Percentiles rank a stretch among this genome's conserved stretches.
phyloP scores from a whole-genome alignment of 1,140 invertebrate genomes.

The Eurosta solidaginis region DNA sequence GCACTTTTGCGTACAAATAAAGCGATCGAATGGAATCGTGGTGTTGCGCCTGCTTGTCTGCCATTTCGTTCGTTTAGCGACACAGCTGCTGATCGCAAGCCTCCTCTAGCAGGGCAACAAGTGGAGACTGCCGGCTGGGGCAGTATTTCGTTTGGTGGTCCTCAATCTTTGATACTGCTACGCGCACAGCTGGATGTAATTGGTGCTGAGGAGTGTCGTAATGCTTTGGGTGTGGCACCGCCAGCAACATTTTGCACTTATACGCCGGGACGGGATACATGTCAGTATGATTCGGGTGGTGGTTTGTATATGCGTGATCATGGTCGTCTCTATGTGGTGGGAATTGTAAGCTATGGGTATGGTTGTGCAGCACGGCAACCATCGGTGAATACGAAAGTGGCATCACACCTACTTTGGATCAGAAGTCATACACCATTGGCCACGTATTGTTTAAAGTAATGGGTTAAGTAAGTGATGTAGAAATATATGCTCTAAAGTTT shows the following conservation, averaged over 20 bases:
- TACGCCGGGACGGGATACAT: slow-evolving; percentile 51
- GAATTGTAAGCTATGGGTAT: slow-evolving; percentile 70
- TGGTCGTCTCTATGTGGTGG: slow-evolving; percentile 61
- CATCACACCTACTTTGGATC: slow-evolving; percentile 74
- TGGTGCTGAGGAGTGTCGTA: slow-evolving; percentile 39
- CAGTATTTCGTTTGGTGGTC: slow-evolving; percentile 53
- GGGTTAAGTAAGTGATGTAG: not conserved
- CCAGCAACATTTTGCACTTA: slow-evolving; percentile 52
- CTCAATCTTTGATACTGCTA: slow-evolving; percentile 45
- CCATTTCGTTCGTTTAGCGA: slow-evolving; percentile 38
- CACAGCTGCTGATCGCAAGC: not conserved
- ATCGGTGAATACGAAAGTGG: slow-evolving; percentile 72
- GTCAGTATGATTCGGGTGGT: slow-evolving; percentile 57
- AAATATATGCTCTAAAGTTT: too few species aligned
- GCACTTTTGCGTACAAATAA: slow-evolving; percentile 44
- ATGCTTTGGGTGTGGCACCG: slow-evolving; percentile 31
- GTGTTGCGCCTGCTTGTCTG: slow-evolving; percentile 54
- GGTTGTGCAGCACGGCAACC: slow-evolving; percentile 64
- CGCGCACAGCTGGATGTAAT: slow-evolving; percentile 53
- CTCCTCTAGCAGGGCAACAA: slow-evolving; percentile 41
- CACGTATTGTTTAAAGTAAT: slow-evolving; percentile 46
- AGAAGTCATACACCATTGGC: slow-evolving; percentile 59
- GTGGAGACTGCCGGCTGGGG: slow-evolving; percentile 55
- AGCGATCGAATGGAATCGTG: slow-evolving; percentile 46
- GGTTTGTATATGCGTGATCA: slow-evolving; percentile 45